Evolutionary conservation across 2,888 invertebrate species (phyloP).

Genomic region (Pseudanteris insignis): DNA sequence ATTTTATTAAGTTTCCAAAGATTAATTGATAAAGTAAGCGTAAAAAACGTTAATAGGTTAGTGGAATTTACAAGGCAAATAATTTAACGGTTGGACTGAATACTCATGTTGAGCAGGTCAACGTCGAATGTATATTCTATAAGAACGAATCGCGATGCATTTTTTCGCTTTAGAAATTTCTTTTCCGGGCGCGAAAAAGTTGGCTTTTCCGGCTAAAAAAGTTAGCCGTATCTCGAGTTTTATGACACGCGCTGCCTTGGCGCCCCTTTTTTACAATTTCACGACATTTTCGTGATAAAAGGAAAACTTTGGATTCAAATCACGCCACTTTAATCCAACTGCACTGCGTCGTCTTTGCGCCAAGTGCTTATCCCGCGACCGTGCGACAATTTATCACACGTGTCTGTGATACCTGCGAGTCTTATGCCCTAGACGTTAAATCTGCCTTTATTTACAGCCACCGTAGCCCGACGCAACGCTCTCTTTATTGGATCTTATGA

Average conservation of each 20-base stretch:
- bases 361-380: constrained; percentile 45
- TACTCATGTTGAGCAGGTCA: too few relatives aligned
- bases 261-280: constrained; percentile 42
- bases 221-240: constrained; percentile 35
- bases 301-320: constrained; percentile 45
- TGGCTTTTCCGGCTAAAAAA: constrained; percentile 15
- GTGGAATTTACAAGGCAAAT: too few relatives aligned
- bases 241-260: constrained; percentile 29
- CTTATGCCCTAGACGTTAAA: constrained; percentile 35
- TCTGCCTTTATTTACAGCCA: constrained; percentile 45
- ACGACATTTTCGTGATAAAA: constrained; percentile 43
- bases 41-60: too few relatives aligned
- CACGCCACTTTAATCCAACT: constrained; percentile 47
- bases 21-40: too few relatives aligned
- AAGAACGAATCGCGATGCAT: constrained; percentile 25
- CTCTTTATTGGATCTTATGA: constrained; percentile 46
- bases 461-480: constrained; percentile 27
- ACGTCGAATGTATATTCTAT: too few relatives aligned
- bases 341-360: constrained; percentile 46
- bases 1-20: too few relatives aligned
- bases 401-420: constrained; percentile 44
- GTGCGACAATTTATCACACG: constrained; percentile 45
- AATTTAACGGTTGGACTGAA: too few relatives aligned
- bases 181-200: constrained; percentile 10
- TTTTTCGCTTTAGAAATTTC: constrained; percentile 22